These are phyloP conservation scores for Buceros bicornis DNA, from an alignment of 2,797 vertebrate species.

Conservation along the genomic window DNA sequence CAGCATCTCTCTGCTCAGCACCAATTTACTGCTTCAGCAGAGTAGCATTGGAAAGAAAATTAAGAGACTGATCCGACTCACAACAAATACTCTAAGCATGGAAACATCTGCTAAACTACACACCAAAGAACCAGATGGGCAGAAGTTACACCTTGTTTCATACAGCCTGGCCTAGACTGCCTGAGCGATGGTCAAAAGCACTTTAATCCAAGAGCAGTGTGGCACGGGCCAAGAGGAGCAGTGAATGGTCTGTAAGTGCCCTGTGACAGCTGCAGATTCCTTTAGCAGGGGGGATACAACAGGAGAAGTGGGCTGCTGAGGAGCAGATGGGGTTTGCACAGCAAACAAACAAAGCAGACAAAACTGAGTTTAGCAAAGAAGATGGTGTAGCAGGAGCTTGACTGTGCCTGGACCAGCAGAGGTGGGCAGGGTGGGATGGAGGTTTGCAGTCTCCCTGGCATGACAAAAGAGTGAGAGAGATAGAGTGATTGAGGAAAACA, in stretches of 20 bases:
- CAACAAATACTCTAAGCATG: not conserved
- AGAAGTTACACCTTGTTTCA: not conserved
- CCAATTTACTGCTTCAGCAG: not conserved
- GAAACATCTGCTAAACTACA: not conserved
- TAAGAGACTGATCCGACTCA: not conserved
- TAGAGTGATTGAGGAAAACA: not conserved
- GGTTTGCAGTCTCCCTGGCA: not conserved
- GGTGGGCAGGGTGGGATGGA: not conserved
- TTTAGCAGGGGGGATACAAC: too few relatives aligned
- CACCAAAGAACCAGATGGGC: not conserved
- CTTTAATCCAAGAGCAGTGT: not conserved
- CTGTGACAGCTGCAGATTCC: not conserved
- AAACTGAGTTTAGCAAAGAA: not conserved
- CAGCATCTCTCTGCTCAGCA: not conserved
- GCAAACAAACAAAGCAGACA: too few relatives aligned
- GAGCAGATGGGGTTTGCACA: not conserved
- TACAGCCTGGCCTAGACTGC: not conserved
- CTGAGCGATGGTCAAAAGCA: not conserved
- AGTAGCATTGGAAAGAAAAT: not conserved
- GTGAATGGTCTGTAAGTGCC: too few relatives aligned
- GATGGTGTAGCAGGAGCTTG: not conserved
- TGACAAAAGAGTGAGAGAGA: not conserved
- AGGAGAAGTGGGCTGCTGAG: not conserved
- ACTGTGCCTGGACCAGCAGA: too few relatives aligned
- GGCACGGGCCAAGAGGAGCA: not conserved